Percentiles rank a stretch among this genome's conserved stretches.
Evolutionary conservation across 2,888 invertebrate species (phyloP).

Genomic region (Aelia acuminata): DNA sequence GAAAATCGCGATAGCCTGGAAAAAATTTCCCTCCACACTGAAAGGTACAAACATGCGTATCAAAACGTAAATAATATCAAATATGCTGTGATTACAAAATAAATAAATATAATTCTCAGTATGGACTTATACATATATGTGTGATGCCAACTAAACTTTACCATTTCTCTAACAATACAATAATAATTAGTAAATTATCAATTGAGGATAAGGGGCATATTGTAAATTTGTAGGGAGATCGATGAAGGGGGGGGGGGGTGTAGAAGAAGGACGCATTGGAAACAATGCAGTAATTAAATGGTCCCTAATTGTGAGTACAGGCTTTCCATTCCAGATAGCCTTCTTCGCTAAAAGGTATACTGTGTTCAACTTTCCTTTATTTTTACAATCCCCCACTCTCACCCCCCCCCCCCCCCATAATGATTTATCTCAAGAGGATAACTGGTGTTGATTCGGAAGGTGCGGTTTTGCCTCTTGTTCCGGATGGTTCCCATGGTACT

Average conservation of each 20-base stretch:
- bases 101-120: too few relatives aligned
- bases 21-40: too few relatives aligned
- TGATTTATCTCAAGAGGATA: conserved; percentile 12
- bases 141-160: not conserved
- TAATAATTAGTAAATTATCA: too few relatives aligned
- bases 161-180: not conserved
- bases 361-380: conserved; percentile 18
- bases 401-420: not conserved
- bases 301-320: conserved; percentile 50
- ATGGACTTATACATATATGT: not conserved
- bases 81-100: too few relatives aligned
- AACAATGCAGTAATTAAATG: conserved; percentile 55
- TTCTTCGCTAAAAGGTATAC: conserved; percentile 45
- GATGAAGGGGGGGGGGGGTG: not conserved
- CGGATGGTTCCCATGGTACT: not conserved
- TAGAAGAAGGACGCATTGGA: not conserved
- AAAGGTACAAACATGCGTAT: not conserved
- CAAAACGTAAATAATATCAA: too few relatives aligned
- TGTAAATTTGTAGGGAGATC: not conserved
- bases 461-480: not conserved
- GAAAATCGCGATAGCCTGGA: too few relatives aligned
- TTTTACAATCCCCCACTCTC: not conserved
- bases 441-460: not conserved
- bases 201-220: not conserved
- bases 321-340: conserved; percentile 22